phyloP scores from a whole-genome alignment of 2,888 invertebrate species.

The Drosophila monieri region DNA sequence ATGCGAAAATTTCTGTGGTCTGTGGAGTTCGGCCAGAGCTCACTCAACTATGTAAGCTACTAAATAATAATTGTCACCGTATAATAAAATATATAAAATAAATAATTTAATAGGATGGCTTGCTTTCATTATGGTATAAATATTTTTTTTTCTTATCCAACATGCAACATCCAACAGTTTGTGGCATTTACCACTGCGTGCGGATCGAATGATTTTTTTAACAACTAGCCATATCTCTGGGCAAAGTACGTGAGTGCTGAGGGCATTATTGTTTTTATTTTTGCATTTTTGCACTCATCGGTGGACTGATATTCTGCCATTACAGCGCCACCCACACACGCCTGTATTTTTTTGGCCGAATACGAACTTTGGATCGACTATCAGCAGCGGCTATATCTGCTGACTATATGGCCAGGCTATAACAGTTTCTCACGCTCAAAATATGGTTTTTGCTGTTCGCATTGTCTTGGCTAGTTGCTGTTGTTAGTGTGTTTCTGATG shows the following conservation, averaged over 20 bases:
- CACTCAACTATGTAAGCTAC: slow-evolving; percentile 36
- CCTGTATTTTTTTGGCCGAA: slow-evolving; percentile 33
- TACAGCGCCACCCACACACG: slow-evolving; percentile 58
- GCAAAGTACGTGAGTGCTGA: slow-evolving; percentile 58
- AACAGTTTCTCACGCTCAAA: slow-evolving; percentile 77
- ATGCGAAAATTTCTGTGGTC: slow-evolving; percentile 27
- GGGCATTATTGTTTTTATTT: slow-evolving; percentile 29
- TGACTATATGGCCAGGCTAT: slow-evolving; percentile 49
- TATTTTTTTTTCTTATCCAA: slow-evolving; percentile 21
- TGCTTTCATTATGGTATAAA: too few species aligned
- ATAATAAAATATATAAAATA: slow-evolving; percentile 1
- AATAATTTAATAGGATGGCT: slow-evolving; percentile 9
- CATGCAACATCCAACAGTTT: slow-evolving; percentile 24
- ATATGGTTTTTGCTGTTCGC: slow-evolving; percentile 53
- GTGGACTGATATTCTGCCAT: slow-evolving; percentile 50
- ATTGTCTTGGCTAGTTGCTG: slow-evolving; percentile 28
- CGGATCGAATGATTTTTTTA: slow-evolving; percentile 16
- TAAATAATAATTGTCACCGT: neutral
- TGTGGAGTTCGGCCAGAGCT: slow-evolving; percentile 16
- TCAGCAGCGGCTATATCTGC: slow-evolving; percentile 35
- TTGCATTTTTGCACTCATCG: slow-evolving; percentile 27
- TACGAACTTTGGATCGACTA: slow-evolving; percentile 64
- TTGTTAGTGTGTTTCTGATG: slow-evolving; percentile 19
- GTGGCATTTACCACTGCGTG: slow-evolving; percentile 27
- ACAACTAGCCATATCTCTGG: slow-evolving; percentile 23